Conservation (phyloP, 2,888 invertebrate species). For the Papilio protenor region DNA sequence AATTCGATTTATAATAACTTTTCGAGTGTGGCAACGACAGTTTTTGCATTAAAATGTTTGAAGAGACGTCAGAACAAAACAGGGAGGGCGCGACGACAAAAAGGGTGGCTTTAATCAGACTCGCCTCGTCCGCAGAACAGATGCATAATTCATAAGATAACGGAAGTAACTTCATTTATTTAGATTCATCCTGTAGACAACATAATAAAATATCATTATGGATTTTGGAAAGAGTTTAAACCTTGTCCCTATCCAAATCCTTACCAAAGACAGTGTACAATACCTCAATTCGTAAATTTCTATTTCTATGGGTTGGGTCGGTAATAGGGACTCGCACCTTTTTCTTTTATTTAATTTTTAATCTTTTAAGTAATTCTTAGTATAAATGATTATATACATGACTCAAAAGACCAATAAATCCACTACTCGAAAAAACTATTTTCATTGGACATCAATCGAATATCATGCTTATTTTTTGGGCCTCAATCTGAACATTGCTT, state of each 20-base stretch:
- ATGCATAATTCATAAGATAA: slow-evolving; percentile 40
- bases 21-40: not conserved
- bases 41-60: slow-evolving; percentile 16
- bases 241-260: not conserved
- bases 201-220: slow-evolving; percentile 1
- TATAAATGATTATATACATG: no score
- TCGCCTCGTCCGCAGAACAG: slow-evolving; percentile 28
- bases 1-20: not conserved
- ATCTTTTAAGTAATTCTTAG: no score
- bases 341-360: no score
- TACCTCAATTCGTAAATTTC: not conserved
- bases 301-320: no score
- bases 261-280: not conserved
- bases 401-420: no score
- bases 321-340: no score
- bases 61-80: slow-evolving; percentile 41
- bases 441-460: no score
- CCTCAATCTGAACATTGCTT: no score
- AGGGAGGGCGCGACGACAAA: slow-evolving; percentile 37
- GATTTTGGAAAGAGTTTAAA: not conserved
- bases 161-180: slow-evolving; percentile 27
- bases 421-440: no score
- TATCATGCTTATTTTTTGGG: no score
- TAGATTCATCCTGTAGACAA: slow-evolving; percentile 8
- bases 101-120: slow-evolving; percentile 40